Evolutionary conservation across 2,113 vertebrate genomes (phyloP).

Genomic region (Campylorhamphus procurvoides): DNA sequence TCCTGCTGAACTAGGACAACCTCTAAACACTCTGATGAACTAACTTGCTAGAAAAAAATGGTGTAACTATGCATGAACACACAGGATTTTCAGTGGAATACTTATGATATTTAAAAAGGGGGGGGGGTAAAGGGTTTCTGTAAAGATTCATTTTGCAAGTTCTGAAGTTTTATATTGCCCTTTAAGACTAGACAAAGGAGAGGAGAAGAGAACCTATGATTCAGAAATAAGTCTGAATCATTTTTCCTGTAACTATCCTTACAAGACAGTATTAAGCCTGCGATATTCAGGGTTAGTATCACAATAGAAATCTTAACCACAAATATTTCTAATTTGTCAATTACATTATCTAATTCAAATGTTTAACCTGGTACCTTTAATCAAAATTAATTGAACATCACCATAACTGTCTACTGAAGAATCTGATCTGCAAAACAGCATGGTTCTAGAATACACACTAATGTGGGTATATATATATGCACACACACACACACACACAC

Average conservation of each 20-base stretch:
- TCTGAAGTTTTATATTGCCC: background rate
- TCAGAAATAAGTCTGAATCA: background rate
- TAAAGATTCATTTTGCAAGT: background rate
- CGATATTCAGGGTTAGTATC: background rate
- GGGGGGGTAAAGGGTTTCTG: rapidly evolving
- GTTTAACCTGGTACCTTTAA: background rate
- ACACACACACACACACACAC: rapidly evolving
- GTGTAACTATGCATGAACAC: background rate
- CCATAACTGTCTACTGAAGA: background rate
- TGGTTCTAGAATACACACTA: background rate
- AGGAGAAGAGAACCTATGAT: background rate
- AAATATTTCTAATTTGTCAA: background rate
- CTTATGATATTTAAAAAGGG: background rate
- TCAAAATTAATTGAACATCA: background rate
- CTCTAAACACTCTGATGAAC: background rate
- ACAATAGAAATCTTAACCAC: background rate
- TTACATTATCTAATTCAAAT: background rate
- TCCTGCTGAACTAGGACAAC: too few relatives aligned
- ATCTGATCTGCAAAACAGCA: background rate
- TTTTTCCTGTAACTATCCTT: background rate
- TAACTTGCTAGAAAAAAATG: background rate
- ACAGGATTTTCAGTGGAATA: background rate
- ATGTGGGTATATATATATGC: rapidly evolving
- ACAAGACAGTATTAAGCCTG: background rate
- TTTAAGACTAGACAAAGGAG: background rate